These are phyloP conservation scores for Keiferia lycopersicella DNA, from an alignment of 2,888 invertebrate genomes.

Conservation along the genomic window DNA sequence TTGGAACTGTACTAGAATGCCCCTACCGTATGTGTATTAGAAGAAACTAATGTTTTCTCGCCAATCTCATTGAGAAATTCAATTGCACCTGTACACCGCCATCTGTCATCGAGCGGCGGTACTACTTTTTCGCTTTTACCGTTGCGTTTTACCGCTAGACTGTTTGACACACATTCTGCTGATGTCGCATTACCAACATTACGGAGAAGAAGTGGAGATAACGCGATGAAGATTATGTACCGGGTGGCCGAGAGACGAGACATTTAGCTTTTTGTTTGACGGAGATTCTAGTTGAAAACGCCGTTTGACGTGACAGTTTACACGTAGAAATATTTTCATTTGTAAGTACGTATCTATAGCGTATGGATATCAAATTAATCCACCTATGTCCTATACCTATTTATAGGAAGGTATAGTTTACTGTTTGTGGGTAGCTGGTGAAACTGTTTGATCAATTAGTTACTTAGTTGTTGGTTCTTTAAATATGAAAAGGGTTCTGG, in stretches of 20 bases:
- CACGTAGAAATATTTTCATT: neutral
- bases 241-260: neutral
- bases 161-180: slow-evolving; percentile 24
- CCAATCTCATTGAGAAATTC: neutral
- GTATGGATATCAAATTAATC: too few species aligned
- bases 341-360: too few species aligned
- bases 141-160: slow-evolving; percentile 20
- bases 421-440: too few species aligned
- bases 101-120: slow-evolving; percentile 22
- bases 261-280: neutral
- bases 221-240: neutral
- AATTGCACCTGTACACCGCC: slow-evolving; percentile 17
- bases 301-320: neutral
- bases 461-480: too few species aligned
- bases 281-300: neutral
- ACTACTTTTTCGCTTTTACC: slow-evolving; percentile 13
- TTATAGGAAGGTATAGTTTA: too few species aligned
- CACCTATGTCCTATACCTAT: too few species aligned
- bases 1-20: too few species aligned
- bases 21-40: neutral
- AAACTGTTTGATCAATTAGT: too few species aligned
- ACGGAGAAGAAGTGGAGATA: slow-evolving; percentile 3
- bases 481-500: too few species aligned
- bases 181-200: neutral
- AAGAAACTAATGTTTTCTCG: neutral